Percentiles rank a stretch among this genome's conserved stretches.
phyloP scores from a whole-genome alignment of 2,888 invertebrate genomes.

The Nemurella pictetii region DNA sequence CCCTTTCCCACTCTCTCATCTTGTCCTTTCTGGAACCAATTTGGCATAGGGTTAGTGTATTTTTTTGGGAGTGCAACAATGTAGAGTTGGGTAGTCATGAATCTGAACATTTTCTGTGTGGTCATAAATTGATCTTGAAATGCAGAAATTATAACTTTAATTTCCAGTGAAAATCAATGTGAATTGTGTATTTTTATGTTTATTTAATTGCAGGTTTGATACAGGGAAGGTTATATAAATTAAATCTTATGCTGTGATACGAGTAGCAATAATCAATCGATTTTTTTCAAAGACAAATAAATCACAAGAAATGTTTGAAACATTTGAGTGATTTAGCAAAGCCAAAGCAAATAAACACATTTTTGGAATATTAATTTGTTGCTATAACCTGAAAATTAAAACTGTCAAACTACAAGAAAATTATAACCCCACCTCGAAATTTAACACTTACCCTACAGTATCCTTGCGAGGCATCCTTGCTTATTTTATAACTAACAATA shows the following conservation, averaged over 20 bases:
- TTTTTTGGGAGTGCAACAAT: neutral
- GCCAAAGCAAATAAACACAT: neutral
- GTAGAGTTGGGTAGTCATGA: neutral
- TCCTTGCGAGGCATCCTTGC: neutral
- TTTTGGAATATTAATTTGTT: neutral
- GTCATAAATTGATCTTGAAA: neutral
- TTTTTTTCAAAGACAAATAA: neutral
- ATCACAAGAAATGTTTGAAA: neutral
- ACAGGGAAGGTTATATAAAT: no score
- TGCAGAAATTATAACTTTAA: neutral
- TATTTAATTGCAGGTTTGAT: neutral
- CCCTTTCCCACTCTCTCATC: conserved; percentile 65
- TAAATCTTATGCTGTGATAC: no score
- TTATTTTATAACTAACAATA: neutral
- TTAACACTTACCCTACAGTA: neutral
- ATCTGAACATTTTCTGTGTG: no score
- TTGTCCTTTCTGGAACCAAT: neutral
- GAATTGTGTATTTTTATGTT: no score
- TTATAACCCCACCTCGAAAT: neutral
- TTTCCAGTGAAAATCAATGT: neutral
- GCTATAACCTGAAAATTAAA: neutral
- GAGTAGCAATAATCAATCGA: neutral
- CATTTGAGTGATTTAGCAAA: neutral
- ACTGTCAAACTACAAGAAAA: neutral
- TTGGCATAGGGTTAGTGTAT: neutral